Evolutionary conservation across 2,888 invertebrate species (phyloP).

Genomic region (Pseudococcus jackbeardsleyi): DNA sequence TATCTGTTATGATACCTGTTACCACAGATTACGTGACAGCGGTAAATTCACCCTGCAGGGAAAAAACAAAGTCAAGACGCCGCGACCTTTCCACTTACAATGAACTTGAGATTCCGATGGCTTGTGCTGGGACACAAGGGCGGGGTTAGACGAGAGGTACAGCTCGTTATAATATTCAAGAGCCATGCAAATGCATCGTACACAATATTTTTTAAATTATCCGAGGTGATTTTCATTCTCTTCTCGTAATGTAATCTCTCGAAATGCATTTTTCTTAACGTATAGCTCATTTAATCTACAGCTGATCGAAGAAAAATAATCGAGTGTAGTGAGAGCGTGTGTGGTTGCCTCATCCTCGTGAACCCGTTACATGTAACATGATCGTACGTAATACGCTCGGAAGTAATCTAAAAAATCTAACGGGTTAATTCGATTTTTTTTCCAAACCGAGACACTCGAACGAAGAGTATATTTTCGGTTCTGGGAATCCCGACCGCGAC

Average conservation of each 20-base stretch:
- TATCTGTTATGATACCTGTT: conserved; percentile 44
- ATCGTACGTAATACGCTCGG: not conserved
- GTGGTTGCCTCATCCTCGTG: not conserved
- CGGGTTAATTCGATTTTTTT: not conserved
- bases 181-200: conserved; percentile 23
- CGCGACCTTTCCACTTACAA: conserved; percentile 44
- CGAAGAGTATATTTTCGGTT: not conserved
- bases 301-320: not conserved
- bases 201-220: conserved; percentile 33
- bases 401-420: not conserved
- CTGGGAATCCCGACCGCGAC: not conserved
- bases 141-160: not conserved
- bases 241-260: not conserved
- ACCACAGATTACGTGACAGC: conserved; percentile 50
- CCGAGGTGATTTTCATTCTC: not conserved
- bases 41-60: conserved; percentile 34
- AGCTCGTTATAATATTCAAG: conserved; percentile 32
- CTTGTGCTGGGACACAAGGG: not conserved
- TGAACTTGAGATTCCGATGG: conserved; percentile 32
- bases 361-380: not conserved
- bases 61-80: conserved; percentile 26
- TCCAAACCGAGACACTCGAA: not conserved
- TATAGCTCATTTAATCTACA: not conserved
- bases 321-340: not conserved
- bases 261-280: not conserved